Conservation (phyloP, 30 jellyfish, hydroid and myxozoan genomes). For the Sanderia malayensis region DNA sequence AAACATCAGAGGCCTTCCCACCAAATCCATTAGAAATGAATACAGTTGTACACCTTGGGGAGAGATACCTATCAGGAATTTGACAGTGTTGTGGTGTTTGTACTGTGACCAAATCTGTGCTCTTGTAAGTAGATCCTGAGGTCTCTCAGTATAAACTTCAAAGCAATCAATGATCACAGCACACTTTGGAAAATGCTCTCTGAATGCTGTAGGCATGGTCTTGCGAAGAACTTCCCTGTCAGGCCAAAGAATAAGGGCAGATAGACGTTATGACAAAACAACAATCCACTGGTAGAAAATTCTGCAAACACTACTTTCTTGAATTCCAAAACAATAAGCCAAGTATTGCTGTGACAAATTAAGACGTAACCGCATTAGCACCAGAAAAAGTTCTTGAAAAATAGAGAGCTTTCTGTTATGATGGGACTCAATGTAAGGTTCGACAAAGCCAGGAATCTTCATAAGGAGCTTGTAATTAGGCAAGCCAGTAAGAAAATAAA, state of each 20-base stretch:
- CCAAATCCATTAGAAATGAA: constrained; percentile 25
- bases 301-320: neutral
- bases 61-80: constrained; percentile 6
- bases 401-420: neutral
- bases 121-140: constrained; percentile 4
- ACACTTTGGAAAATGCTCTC: constrained; percentile 3
- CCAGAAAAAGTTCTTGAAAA: neutral
- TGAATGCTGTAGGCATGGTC: constrained; percentile 17
- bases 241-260: constrained; percentile 22
- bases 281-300: neutral
- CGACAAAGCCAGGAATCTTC: neutral
- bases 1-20: constrained; percentile 35
- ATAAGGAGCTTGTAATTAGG: neutral
- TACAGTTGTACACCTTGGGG: constrained; percentile 30
- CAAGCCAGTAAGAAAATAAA: neutral
- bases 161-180: constrained; percentile 32
- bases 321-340: neutral
- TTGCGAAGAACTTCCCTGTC: neutral
- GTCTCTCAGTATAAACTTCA: constrained; percentile 21
- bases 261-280: neutral
- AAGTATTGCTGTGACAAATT: neutral
- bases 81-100: constrained; percentile 30
- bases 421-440: neutral
- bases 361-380: neutral
- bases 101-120: constrained; percentile 4